These are phyloP conservation scores for Stramonita haemastoma DNA, from an alignment of 2,888 invertebrate species.

Conservation along the genomic window DNA sequence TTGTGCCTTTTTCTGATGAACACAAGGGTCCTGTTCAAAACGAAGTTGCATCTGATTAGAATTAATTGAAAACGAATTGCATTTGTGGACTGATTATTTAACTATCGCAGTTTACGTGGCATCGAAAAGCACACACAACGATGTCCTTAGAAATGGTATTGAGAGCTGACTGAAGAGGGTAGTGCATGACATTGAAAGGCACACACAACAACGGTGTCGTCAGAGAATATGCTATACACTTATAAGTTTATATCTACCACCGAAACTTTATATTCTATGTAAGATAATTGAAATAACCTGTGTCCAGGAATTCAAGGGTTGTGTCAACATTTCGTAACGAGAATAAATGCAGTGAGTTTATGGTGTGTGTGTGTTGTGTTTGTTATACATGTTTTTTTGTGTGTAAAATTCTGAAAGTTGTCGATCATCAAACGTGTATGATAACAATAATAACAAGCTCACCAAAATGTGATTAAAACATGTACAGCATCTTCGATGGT, in stretches of 20 bases:
- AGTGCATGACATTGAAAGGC: background rate
- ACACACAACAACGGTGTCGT: background rate
- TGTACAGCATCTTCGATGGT: background rate
- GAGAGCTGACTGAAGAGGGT: background rate
- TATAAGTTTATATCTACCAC: background rate
- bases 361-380: too few relatives aligned
- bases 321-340: background rate
- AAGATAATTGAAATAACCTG: too few relatives aligned
- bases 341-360: too few relatives aligned
- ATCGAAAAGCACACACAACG: background rate
- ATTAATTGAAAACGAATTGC: too few relatives aligned
- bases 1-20: too few relatives aligned
- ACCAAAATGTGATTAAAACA: slow-evolving; percentile 7
- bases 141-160: background rate
- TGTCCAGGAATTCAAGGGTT: background rate
- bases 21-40: too few relatives aligned
- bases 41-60: too few relatives aligned
- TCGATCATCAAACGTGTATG: too few relatives aligned
- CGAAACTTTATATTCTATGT: background rate
- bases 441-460: background rate
- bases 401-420: too few relatives aligned
- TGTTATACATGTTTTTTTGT: too few relatives aligned
- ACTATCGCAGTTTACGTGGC: too few relatives aligned
- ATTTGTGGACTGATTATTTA: too few relatives aligned
- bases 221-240: background rate